Conservation (phyloP, 2,888 invertebrate genomes). For the Halocaridina rubra region DNA sequence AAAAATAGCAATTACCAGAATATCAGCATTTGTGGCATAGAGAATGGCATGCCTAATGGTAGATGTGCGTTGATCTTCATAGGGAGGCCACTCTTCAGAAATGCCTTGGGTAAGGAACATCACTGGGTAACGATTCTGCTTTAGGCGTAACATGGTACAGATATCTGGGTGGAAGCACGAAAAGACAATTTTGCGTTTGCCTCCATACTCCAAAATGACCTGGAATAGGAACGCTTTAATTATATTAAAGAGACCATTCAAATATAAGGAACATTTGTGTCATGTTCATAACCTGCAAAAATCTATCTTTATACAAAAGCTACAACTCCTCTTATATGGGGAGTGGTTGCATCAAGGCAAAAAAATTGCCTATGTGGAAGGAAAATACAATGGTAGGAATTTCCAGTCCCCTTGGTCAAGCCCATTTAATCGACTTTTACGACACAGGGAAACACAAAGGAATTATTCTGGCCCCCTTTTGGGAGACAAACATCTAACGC, state of each 20-base stretch:
- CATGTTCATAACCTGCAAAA: no score
- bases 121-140: slow-evolving; percentile 97
- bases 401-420: no score
- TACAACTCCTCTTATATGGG: no score
- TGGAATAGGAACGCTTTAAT: neutral
- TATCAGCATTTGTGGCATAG: slow-evolving; percentile 83
- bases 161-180: slow-evolving; percentile 97
- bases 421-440: no score
- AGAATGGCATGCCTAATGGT: slow-evolving; percentile 84
- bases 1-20: slow-evolving; percentile 73
- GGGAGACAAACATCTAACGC: no score
- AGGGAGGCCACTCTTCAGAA: slow-evolving; percentile 79
- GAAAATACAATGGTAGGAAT: no score
- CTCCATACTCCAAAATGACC: slow-evolving; percentile 83
- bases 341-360: no score
- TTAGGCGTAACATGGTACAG: slow-evolving; percentile 90
- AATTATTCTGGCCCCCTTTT: no score
- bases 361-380: no score
- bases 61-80: slow-evolving; percentile 85
- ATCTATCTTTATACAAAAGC: no score
- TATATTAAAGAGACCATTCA: neutral
- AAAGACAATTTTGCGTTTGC: slow-evolving; percentile 86
- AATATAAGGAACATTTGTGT: no score
- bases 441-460: no score
- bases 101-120: slow-evolving; percentile 90